A percentile compares a stretch with the other conserved stretches of the same genome.
Evolutionary conservation across 2,113 vertebrate genomes (phyloP).

Genomic region (Ornithorhynchus anatinus): DNA sequence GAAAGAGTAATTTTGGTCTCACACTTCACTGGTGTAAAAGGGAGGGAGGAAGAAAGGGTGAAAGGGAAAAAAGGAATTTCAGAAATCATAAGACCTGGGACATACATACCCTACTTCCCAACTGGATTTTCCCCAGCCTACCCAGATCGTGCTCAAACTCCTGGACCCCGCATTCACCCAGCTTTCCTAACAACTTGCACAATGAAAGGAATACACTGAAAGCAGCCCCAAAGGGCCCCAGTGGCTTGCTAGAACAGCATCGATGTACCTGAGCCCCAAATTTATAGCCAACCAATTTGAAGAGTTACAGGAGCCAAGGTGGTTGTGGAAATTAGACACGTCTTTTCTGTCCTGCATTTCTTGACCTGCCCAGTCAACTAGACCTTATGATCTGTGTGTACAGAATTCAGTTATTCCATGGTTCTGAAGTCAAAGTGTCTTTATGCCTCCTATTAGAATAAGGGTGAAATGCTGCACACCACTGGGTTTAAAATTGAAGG

Average conservation of each 20-base stretch:
- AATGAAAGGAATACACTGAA: neutral
- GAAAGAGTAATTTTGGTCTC: too few relatives aligned
- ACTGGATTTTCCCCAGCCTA: neutral
- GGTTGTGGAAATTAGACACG: neutral
- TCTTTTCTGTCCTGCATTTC: neutral
- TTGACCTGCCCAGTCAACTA: neutral
- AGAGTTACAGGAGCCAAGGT: constrained; percentile 35
- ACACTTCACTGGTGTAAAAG: neutral
- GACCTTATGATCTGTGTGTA: neutral
- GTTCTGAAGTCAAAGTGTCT: accelerated
- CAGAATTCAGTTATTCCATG: accelerated
- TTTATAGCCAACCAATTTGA: neutral
- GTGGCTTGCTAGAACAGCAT: neutral
- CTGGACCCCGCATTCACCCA: neutral
- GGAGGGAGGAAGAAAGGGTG: neutral
- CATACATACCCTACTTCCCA: neutral
- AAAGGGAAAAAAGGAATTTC: constrained; percentile 1
- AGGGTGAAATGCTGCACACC: too few relatives aligned
- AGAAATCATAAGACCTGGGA: constrained; percentile 57
- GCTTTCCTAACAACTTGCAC: neutral
- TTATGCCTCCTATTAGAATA: neutral
- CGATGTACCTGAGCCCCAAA: constrained; percentile 11
- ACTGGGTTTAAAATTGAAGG: accelerated
- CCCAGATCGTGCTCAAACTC: neutral
- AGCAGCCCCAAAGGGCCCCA: neutral